Percentiles rank a stretch among this genome's conserved stretches.
These are phyloP conservation scores for Alfaro cultratus DNA, from an alignment of 2,797 vertebrate species.

Conservation along the genomic window DNA sequence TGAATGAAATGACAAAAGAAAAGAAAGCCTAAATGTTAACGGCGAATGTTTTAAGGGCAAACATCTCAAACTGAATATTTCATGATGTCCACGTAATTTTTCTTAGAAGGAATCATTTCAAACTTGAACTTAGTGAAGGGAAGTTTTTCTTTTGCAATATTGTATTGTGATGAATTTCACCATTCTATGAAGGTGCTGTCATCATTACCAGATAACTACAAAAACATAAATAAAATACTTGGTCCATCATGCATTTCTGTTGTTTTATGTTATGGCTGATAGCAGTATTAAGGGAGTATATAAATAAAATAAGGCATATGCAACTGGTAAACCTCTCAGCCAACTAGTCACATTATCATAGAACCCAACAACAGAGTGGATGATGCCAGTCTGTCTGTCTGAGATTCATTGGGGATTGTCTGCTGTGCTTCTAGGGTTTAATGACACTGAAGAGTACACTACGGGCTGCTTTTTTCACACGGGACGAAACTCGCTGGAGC, in stretches of 20 bases:
- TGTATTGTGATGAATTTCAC: too few species aligned
- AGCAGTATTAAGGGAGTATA: neutral
- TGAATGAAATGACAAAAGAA: too few species aligned
- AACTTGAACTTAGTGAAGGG: too few species aligned
- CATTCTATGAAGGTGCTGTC: too few species aligned
- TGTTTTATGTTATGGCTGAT: neutral
- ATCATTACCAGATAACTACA: neutral
- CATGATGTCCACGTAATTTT: too few species aligned
- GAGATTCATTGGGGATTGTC: conserved; percentile 9
- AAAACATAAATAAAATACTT: neutral
- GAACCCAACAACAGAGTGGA: conserved; percentile 27
- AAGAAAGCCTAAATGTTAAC: too few species aligned
- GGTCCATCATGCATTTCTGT: neutral
- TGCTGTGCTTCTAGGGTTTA: conserved; percentile 32
- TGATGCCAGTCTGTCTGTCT: conserved; percentile 45
- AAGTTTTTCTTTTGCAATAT: too few species aligned
- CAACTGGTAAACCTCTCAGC: neutral
- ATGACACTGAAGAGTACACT: conserved; percentile 52
- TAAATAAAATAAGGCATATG: neutral
- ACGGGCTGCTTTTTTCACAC: conserved; percentile 28
- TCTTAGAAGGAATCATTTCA: too few species aligned
- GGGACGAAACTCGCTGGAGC: conserved; percentile 36
- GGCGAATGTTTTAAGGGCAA: too few species aligned
- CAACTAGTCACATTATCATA: conserved; percentile 6
- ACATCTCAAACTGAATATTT: too few species aligned